Evolutionary conservation across 1,140 invertebrate species (phyloP).

Genomic region (Brachionus paranguensis): DNA sequence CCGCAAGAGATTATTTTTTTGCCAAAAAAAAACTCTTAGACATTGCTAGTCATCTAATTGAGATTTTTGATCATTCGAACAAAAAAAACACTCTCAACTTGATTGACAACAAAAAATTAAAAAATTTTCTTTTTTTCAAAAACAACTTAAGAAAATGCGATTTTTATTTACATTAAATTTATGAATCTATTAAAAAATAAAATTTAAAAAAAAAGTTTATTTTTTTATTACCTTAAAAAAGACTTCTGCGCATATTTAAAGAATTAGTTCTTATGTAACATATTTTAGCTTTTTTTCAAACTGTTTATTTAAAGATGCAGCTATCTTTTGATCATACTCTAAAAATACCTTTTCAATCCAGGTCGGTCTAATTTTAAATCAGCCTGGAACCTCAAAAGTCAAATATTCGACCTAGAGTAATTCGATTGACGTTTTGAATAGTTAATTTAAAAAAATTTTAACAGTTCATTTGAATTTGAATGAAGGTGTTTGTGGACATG

Average conservation of each 20-base stretch:
- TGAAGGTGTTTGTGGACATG: not conserved
- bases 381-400: not conserved
- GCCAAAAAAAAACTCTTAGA: not conserved
- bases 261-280: not conserved
- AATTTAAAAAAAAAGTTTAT: not conserved
- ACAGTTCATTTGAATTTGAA: conserved; percentile 20
- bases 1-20: not conserved
- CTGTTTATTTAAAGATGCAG: not conserved
- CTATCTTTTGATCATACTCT: not conserved
- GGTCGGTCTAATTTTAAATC: not conserved
- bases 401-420: not conserved
- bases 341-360: not conserved
- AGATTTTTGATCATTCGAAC: not conserved
- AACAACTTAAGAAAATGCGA: not conserved
- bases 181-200: not conserved
- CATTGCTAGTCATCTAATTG: not conserved
- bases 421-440: not conserved
- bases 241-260: not conserved
- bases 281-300: not conserved
- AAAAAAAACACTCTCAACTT: not conserved
- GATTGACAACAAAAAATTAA: not conserved
- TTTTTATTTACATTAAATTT: not conserved
- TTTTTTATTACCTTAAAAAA: not conserved
- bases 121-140: not conserved
- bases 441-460: not conserved